A percentile compares a stretch with the other conserved stretches of the same genome.
Conservation (phyloP, 2,888 invertebrate species). For the Ceriagrion tenellum region DNA sequence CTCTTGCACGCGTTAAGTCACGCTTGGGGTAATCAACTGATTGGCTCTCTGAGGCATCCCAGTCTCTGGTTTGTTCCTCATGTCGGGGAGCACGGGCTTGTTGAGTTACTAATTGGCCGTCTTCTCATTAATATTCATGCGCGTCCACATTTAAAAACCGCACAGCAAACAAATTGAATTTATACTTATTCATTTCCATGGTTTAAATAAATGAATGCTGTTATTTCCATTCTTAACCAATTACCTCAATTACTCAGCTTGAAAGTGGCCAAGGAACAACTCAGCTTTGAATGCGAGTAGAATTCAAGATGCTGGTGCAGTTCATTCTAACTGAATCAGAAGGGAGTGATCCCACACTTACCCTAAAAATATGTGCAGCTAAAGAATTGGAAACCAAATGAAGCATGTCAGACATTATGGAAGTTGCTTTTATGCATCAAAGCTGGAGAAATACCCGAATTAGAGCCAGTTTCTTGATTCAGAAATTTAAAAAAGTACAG, state of each 20-base stretch:
- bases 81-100: neutral
- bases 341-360: neutral
- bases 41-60: neutral
- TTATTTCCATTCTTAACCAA: neutral
- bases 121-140: neutral
- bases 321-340: neutral
- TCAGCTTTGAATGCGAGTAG: neutral
- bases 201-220: neutral
- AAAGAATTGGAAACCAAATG: neutral
- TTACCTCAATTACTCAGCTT: neutral
- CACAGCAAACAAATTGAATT: neutral
- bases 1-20: slow-evolving; percentile 50
- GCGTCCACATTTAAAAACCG: neutral
- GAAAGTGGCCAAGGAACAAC: neutral
- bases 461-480: too few relatives aligned
- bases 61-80: neutral
- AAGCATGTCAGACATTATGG: neutral
- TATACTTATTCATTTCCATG: neutral
- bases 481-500: too few relatives aligned
- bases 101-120: neutral
- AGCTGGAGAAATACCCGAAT: too few relatives aligned
- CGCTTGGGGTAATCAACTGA: slow-evolving; percentile 30
- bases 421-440: too few relatives aligned
- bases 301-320: neutral
- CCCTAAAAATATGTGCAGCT: neutral